Evolutionary conservation across 2,888 invertebrate genomes (phyloP), one percentile per base, ranked within the genome.

Genomic region (Chrysolina oricalcia): DNA sequence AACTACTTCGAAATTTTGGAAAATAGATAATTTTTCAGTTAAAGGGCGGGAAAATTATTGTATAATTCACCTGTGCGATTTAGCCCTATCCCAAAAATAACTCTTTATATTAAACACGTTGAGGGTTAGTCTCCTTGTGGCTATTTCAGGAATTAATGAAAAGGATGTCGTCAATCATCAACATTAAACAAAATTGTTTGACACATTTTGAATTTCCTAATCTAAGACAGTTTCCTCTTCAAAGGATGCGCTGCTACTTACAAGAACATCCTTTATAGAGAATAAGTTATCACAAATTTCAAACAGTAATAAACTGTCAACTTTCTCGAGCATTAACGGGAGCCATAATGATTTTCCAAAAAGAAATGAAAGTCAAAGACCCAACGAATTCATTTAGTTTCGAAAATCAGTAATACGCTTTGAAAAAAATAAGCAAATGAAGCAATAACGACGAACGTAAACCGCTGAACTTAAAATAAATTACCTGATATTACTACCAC

Each of bases 401-500:
- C 53, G 11, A 19, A 53, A 19, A 48, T 17, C 48, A 48, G n/a
- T 48, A 17, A 9, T 48, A 8, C 8, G 17, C 48, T 48, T 48
- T 17, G 17, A 48, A n/a, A 48, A 46, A 10, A 21, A 53, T 13
- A 50, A 35, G 11, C 48, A 23, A 46, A 50, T 43, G 11, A 48
- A 50, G 35, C 48, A 66, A 19, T 64, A 43, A 43, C 43, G 41
- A 19, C 3, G 35, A 35, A 50, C 35, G 15, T 35, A 50, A 50
- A 50, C 50, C 21, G 8, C 13, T 8, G 6, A 27, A 27, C 11
- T 17, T 8, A 10, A 66, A 19, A 17, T n/a, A 23, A 62, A 69
- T 81, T 81, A 83, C 83, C 82, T 82, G 75, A 77, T 59, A 65
- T 76, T 81, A 74, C 74, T 78, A 77, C 77, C 78, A 75, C 85